Conservation (phyloP, 1,140 invertebrate species). For the Ctenoplectra terminalis region DNA sequence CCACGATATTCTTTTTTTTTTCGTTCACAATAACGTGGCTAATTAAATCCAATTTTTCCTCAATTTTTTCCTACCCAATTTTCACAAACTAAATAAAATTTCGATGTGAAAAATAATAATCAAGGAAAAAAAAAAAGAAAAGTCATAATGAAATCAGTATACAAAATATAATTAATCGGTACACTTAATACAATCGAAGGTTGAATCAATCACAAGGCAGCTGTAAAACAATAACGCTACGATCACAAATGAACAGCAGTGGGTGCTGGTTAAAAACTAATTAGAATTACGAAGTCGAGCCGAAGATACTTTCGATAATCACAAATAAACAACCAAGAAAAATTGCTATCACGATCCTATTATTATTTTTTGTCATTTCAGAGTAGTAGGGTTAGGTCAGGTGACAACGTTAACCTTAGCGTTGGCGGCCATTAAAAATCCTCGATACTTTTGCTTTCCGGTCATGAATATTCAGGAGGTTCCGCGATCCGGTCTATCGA, state of each 20-base stretch:
- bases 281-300: not conserved
- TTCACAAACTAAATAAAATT: no score
- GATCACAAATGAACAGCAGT: slow-evolving; percentile 30
- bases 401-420: no score
- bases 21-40: no score
- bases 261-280: not conserved
- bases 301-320: slow-evolving; percentile 3
- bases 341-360: not conserved
- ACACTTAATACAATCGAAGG: slow-evolving; percentile 27
- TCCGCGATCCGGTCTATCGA: slow-evolving; percentile 32
- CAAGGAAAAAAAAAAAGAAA: no score
- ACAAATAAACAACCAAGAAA: not conserved
- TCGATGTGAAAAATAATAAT: no score
- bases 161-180: slow-evolving; percentile 28
- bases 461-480: slow-evolving; percentile 18
- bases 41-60: no score
- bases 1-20: no score
- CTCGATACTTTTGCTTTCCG: not conserved
- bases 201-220: slow-evolving; percentile 32
- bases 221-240: slow-evolving; percentile 22
- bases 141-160: slow-evolving; percentile 11
- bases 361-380: not conserved
- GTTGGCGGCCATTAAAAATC: no score
- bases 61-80: no score
- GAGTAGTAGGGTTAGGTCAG: not conserved